Conservation (phyloP, 2,113 vertebrate species). For the Petrocephalus microphthalmus region DNA sequence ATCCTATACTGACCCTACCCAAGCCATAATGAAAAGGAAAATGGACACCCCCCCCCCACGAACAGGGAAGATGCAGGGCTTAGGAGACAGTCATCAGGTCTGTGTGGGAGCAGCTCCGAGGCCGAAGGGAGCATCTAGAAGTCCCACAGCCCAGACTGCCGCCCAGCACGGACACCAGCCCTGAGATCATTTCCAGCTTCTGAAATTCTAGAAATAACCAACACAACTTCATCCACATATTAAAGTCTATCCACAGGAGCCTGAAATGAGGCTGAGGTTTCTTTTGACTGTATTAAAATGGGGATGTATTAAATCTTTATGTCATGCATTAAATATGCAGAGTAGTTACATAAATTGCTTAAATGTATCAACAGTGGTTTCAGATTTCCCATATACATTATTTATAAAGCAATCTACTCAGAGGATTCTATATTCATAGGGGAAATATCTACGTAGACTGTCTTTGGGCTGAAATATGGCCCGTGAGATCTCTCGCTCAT, state of each 20-base stretch:
- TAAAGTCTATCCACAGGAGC: not conserved
- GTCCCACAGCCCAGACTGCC: not conserved
- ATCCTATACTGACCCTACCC: not conserved
- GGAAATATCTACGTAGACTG: not conserved
- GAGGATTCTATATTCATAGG: not conserved
- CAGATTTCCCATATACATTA: not conserved
- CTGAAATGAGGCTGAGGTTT: not conserved
- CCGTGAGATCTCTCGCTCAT: too few relatives aligned
- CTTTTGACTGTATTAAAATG: not conserved
- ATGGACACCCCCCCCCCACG: not conserved
- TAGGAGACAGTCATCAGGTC: not conserved
- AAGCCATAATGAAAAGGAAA: not conserved
- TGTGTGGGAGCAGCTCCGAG: not conserved
- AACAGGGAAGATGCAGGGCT: not conserved
- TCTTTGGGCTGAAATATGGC: not conserved
- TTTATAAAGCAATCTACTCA: not conserved
- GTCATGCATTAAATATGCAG: not conserved
- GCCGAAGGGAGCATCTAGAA: not conserved
- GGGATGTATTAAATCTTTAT: slow-evolving; percentile 11
- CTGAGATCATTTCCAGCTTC: not conserved
- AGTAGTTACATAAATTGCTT: slow-evolving; percentile 5
- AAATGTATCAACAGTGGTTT: not conserved
- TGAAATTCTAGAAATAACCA: not conserved
- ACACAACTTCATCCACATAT: not conserved
- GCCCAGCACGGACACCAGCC: not conserved